Evolutionary conservation across 2,888 invertebrate genomes (phyloP).

Genomic region (Onthophagus sagittarius): DNA sequence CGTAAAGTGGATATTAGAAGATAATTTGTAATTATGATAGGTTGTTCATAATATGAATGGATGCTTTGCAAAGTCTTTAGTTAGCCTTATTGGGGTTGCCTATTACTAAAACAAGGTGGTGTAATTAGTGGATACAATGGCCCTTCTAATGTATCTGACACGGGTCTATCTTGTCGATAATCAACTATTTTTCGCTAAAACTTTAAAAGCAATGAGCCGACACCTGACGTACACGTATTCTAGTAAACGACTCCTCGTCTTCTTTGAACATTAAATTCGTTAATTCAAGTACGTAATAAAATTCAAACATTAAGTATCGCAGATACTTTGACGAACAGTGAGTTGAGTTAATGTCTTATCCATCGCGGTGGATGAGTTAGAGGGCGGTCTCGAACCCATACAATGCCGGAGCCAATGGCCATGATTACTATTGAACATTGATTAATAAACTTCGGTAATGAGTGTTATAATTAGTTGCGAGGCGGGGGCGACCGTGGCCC

Average conservation of each 20-base stretch:
- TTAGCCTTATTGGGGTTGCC: not conserved
- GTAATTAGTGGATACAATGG: not conserved
- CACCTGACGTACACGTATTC: not conserved
- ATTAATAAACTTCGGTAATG: constrained; percentile 52
- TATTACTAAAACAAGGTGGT: not conserved
- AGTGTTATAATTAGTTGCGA: constrained; percentile 49
- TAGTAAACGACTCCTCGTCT: not conserved
- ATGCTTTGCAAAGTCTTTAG: not conserved
- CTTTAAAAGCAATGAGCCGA: too few species aligned
- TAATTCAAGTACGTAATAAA: too few species aligned
- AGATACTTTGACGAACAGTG: not conserved
- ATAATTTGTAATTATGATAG: not conserved
- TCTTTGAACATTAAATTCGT: too few species aligned
- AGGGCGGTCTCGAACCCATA: constrained; percentile 23
- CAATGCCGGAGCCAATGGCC: constrained; percentile 37
- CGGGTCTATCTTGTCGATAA: not conserved
- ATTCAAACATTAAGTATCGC: too few species aligned
- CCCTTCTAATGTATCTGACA: not conserved
- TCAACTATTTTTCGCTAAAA: not conserved
- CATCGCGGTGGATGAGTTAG: constrained; percentile 6
- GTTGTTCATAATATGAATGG: not conserved
- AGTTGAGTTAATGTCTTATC: not conserved
- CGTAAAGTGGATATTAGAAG: not conserved
- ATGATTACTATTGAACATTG: constrained; percentile 46
- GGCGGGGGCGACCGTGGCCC: constrained; percentile 29